Evolutionary conservation across 2,888 invertebrate genomes (phyloP), one percentile per base, ranked within the genome.

Genomic region (Caprella mutica): DNA sequence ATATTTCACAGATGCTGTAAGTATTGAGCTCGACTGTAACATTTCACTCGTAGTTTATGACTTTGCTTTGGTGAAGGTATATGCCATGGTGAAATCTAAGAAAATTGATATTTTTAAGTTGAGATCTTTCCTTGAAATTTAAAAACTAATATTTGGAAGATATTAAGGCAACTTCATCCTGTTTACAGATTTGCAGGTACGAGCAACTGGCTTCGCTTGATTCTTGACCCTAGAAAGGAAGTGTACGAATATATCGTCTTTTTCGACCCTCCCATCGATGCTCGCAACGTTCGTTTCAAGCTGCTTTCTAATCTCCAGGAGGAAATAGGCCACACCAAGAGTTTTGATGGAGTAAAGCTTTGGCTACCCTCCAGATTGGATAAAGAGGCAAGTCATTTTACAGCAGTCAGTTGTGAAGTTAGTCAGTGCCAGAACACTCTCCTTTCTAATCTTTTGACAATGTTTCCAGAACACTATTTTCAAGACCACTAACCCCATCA

Each of bases 161-260:
- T n/a, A n/a, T n/a, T n/a, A n/a, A n/a, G n/a, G n/a, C n/a, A 33
- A 33, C 14, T 33, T 33, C 33, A 8, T 14, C 14, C 14, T 33
- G 8, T 48, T 6, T 6, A 3, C 48, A 56, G 50, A 5, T 58
- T 63, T 30, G 26, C 43, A 19, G 59, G 40, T 4, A 23, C 33
- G 14, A 38, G 52, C 9, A 65, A 63, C 52, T 62, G 60, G 60
- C 58, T 65, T 30, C 56, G 52, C 1, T 43, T 65, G 17, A 9
- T 24, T 2, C 26, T 51, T 23, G 54, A 60, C 23, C 44, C 51
- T 5, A 43, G 58, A 27, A 62, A 60, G 35, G 56, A 56, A 23
- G 58, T 62, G 29, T 63, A 58, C 54, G 63, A 65, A 50, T 65
- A 65, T 51, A 58, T 56, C 27, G 60, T 65, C 12, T 54, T 59